Evolutionary conservation across 2,888 invertebrate genomes (phyloP), one percentile per base, ranked within the genome.

Genomic region (Taphrorychus bicolor): DNA sequence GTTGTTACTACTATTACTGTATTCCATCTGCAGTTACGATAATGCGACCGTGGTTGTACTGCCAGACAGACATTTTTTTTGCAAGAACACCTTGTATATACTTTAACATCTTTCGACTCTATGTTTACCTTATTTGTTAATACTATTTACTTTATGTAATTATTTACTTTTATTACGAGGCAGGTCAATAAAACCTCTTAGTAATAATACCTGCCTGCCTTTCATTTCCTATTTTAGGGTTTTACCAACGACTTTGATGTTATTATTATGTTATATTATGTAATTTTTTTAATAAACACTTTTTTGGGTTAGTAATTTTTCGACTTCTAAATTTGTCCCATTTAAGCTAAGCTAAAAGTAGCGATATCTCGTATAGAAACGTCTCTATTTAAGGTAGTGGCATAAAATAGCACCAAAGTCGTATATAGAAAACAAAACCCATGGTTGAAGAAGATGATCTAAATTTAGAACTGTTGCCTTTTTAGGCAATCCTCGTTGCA

Each of bases 31-130:
- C 75, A 77, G 73, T 73, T 73, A 70, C 71, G 67, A 57, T 54
- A 70, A 73, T 74, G 77, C 76, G 77, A 78, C 77, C 75, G 75
- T 77, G 77, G 77, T 76, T 78, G 75, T 77, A 78, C 77, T 78
- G 77, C 79, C 77, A 77, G 75, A 77, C 76, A 78, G 77, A 78
- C 77, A 73, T 60, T 77, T 51, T 69, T 59, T 71, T 71, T 72
- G 72, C 68, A 74, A 74, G 59, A 69, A 69, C 69, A 69, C 56
- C 69, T 64, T 69, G 69, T 69, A 69, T 69, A 69, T 69, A 69
- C 5, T 67, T 73, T 74, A 75, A 76, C 76, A 77, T 71, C 75
- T 72, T 73, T 72, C 70, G 69, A 72, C 22, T 51, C 19, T 51
- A 53, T 65, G 66, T 72, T 65, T 70, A 64, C 51, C 32, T 71